Conservation (phyloP, 1,140 invertebrate species). For the Lepidurus apus region DNA sequence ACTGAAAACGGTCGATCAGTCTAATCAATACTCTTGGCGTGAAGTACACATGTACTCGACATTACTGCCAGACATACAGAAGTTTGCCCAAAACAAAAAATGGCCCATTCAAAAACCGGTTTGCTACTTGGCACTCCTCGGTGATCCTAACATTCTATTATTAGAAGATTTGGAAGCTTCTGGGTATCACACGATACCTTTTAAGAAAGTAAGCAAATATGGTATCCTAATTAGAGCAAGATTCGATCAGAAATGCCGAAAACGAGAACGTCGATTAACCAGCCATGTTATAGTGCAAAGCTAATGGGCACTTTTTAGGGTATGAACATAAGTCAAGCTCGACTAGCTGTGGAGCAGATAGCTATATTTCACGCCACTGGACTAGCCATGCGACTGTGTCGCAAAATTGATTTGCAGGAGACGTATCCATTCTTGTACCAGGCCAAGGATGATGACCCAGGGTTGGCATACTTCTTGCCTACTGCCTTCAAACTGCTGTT, state of each 20-base stretch:
- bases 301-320: background rate
- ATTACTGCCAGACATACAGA: slow-evolving; percentile 15
- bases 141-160: background rate
- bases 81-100: background rate
- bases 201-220: background rate
- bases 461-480: background rate
- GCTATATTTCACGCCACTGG: slow-evolving; percentile 26
- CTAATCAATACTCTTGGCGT: background rate
- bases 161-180: slow-evolving; percentile 23
- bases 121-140: background rate
- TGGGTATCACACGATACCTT: background rate
- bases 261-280: background rate
- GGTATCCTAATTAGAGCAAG: background rate
- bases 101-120: background rate
- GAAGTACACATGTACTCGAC: slow-evolving; percentile 20
- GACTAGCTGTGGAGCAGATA: slow-evolving; percentile 6
- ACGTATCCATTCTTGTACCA: slow-evolving; percentile 9
- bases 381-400: background rate
- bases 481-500: slow-evolving; percentile 23
- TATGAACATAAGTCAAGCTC: background rate
- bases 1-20: background rate
- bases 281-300: background rate
- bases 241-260: background rate
- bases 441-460: background rate
- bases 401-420: background rate